Evolutionary conservation across 2,797 vertebrate genomes (phyloP).

Genomic region (Sebastes paucispinis): DNA sequence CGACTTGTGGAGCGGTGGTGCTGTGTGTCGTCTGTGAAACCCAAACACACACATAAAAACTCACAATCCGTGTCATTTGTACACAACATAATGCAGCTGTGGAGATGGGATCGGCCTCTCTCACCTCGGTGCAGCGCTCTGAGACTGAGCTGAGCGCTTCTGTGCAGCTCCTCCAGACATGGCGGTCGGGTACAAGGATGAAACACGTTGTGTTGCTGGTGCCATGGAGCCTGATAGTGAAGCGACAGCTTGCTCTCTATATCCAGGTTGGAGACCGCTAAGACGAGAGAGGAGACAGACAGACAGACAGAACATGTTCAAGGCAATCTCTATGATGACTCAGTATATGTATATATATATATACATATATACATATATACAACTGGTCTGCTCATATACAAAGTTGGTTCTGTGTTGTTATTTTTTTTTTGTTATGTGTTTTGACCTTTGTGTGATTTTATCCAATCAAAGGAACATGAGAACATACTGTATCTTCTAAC

Average conservation of each 20-base stretch:
- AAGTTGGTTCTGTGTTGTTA: not conserved
- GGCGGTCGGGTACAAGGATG: slow-evolving; percentile 89
- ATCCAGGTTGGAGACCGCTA: slow-evolving; percentile 97
- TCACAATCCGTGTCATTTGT: not conserved
- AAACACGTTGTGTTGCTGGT: slow-evolving; percentile 95
- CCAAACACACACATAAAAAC: not conserved
- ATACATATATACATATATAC: not conserved
- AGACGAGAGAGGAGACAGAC: slow-evolving; percentile 28
- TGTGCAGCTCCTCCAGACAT: slow-evolving; percentile 94
- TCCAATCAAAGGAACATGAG: not conserved
- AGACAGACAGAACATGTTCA: slow-evolving; percentile 7
- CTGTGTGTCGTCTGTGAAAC: slow-evolving; percentile 88
- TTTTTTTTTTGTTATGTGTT: not conserved
- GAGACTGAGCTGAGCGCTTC: slow-evolving; percentile 90
- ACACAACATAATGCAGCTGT: not conserved
- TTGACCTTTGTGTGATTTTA: not conserved
- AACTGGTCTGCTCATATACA: not conserved
- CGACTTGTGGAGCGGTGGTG: slow-evolving; percentile 86
- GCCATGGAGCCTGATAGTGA: slow-evolving; percentile 94
- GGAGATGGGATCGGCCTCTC: not conserved
- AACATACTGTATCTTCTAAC: not conserved
- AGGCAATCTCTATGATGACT: not conserved
- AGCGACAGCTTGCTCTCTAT: slow-evolving; percentile 93
- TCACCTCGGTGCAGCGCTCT: slow-evolving; percentile 91
- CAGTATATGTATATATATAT: too few relatives aligned